Percentiles rank a stretch among this genome's conserved stretches.
Conservation (phyloP, 2,888 invertebrate genomes). For the Scaptomyza flava region DNA sequence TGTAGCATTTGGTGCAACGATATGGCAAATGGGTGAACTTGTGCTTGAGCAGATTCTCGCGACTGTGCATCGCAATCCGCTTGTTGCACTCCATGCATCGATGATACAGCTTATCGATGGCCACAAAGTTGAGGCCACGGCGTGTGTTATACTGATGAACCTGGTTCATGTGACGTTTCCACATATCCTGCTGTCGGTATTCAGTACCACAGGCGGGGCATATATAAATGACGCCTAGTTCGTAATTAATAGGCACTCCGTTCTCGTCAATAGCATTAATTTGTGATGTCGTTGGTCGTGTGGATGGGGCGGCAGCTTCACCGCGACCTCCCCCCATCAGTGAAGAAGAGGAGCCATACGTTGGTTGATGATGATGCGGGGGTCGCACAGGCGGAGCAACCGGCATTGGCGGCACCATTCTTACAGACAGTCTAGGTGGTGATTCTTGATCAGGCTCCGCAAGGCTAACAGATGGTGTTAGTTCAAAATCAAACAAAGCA, state of each 20-base stretch:
- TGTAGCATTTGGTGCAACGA: conserved; percentile 78
- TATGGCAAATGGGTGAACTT: conserved; percentile 81
- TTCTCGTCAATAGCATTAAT: conserved; percentile 73
- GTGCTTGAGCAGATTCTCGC: conserved; percentile 80
- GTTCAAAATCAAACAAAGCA: conserved; percentile 77
- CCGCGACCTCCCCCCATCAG: conserved; percentile 8
- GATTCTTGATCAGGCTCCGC: conserved; percentile 36
- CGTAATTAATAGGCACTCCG: conserved; percentile 73
- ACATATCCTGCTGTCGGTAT: conserved; percentile 75
- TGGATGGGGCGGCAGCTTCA: conserved; percentile 6
- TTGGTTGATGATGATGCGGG: conserved; percentile 38
- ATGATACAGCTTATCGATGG: conserved; percentile 80
- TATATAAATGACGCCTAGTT: conserved; percentile 79
- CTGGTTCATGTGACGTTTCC: conserved; percentile 80
- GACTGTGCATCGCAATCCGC: conserved; percentile 81
- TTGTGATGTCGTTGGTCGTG: conserved; percentile 63
- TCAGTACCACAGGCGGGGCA: conserved; percentile 80
- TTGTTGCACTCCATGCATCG: conserved; percentile 79
- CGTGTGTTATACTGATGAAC: conserved; percentile 78
- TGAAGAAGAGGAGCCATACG: conserved; percentile 27
- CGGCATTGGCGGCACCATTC: conserved; percentile 44
- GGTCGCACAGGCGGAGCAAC: conserved; percentile 34
- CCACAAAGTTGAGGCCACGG: conserved; percentile 78
- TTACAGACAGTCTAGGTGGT: conserved; percentile 6
- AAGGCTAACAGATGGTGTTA: conserved; percentile 59